These are phyloP conservation scores for Pipistrellus pipistrellus DNA, from an alignment of 2,797 vertebrate species.

Conservation along the genomic window DNA sequence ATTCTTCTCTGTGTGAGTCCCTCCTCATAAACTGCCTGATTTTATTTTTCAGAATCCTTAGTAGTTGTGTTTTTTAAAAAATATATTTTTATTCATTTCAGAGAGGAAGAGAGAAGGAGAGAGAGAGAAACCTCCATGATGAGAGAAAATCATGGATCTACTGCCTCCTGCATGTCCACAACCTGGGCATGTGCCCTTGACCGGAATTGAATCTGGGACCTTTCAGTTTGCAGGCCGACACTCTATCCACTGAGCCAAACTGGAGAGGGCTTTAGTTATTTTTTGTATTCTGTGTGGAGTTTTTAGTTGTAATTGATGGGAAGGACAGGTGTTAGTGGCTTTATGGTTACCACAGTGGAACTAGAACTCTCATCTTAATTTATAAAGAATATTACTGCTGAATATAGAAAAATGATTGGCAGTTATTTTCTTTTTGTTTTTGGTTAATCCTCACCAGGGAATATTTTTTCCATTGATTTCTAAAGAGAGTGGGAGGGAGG, in stretches of 20 bases:
- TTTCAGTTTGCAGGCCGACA: too few species aligned
- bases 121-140: too few species aligned
- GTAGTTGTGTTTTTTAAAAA: background rate
- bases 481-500: too few species aligned
- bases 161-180: too few species aligned
- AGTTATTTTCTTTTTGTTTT: background rate
- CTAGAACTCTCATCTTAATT: background rate
- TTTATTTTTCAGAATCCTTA: constrained; percentile 31
- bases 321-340: background rate
- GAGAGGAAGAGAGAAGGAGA: too few species aligned
- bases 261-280: background rate
- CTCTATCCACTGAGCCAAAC: too few species aligned
- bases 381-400: constrained; percentile 55
- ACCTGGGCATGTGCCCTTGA: too few species aligned
- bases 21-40: background rate
- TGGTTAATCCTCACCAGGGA: too few species aligned
- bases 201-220: too few species aligned
- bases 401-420: background rate
- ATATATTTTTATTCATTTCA: too few species aligned
- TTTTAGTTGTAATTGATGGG: constrained; percentile 19
- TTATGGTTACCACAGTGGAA: background rate
- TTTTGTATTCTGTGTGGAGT: background rate
- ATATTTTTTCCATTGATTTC: too few species aligned
- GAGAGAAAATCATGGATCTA: too few species aligned
- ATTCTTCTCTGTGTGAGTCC: background rate